Percentiles rank a stretch among this genome's conserved stretches.
phyloP scores from a whole-genome alignment of 2,797 vertebrate species.

The Anas capensis region DNA sequence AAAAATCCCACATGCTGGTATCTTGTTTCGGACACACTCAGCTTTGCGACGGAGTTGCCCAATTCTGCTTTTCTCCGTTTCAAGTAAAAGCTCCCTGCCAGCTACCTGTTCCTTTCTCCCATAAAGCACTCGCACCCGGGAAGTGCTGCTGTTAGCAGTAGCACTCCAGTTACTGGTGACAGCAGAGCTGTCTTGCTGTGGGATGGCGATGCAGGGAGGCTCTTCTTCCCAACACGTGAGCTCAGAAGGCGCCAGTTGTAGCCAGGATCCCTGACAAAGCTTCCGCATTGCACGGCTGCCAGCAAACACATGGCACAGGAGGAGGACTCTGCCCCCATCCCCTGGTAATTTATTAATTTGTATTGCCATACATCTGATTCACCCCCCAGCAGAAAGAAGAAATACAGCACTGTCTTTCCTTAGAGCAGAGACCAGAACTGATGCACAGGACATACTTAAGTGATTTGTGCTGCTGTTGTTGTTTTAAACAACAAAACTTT shows the following conservation, averaged over 20 bases:
- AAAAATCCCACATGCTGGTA: not conserved
- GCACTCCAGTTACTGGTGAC: not conserved
- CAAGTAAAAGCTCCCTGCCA: slow-evolving; percentile 39
- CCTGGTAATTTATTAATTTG: not conserved
- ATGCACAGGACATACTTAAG: not conserved
- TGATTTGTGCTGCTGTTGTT: no score
- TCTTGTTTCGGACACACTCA: not conserved
- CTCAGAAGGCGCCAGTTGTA: not conserved
- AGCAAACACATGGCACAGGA: not conserved
- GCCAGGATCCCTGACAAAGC: not conserved
- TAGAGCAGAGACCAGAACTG: not conserved
- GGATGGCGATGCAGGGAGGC: fast-evolving
- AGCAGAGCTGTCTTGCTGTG: not conserved
- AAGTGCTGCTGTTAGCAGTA: not conserved
- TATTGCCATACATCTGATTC: not conserved
- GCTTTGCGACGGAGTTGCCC: not conserved
- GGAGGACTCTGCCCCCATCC: not conserved
- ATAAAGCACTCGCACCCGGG: slow-evolving; percentile 32
- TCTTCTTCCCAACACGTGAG: fast-evolving
- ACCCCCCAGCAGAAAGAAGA: not conserved
- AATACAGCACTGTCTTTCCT: not conserved
- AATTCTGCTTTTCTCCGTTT: not conserved
- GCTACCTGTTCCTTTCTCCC: slow-evolving; percentile 31
- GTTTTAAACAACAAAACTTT: not conserved
- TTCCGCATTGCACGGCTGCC: not conserved